Percentiles rank a stretch among this genome's conserved stretches.
These are phyloP conservation scores for Turritopsis dohrnii DNA, from an alignment of 30 jellyfish, hydroid and myxozoan species.

Conservation along the genomic window DNA sequence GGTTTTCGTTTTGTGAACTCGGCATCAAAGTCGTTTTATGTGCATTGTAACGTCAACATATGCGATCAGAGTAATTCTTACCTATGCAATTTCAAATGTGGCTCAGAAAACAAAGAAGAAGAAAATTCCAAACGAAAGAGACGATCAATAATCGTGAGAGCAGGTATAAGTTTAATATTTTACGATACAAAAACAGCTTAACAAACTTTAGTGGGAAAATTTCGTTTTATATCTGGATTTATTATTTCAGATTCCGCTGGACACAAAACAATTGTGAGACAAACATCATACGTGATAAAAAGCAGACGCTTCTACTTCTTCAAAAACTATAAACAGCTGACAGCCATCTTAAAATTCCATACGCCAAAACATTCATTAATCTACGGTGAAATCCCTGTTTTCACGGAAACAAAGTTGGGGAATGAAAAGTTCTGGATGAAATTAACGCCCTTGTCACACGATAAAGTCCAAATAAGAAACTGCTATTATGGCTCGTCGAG, in stretches of 20 bases:
- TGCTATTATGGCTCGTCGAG: background rate
- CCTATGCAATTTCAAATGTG: constrained; percentile 43
- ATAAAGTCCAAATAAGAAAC: background rate
- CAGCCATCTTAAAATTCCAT: background rate
- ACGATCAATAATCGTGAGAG: background rate
- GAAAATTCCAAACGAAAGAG: background rate
- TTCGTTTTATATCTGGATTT: too few relatives aligned
- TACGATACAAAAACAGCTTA: too few relatives aligned
- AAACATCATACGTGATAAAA: background rate
- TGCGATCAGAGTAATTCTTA: constrained; percentile 57
- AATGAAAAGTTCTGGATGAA: background rate
- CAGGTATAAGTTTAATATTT: too few relatives aligned
- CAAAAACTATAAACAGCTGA: background rate
- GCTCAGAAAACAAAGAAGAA: constrained; percentile 4
- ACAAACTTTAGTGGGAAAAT: too few relatives aligned
- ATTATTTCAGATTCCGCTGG: background rate
- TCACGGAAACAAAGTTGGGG: background rate
- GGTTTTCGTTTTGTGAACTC: constrained; percentile 45
- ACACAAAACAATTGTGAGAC: background rate
- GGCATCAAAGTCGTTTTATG: constrained; percentile 35
- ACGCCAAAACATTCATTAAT: background rate
- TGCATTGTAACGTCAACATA: constrained; percentile 58
- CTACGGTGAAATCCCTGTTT: background rate
- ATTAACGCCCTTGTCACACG: background rate
- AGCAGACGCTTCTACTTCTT: background rate